Base-by-base conservation (phyloP, 2,113 vertebrate species). In the Clarias magur region DNA sequence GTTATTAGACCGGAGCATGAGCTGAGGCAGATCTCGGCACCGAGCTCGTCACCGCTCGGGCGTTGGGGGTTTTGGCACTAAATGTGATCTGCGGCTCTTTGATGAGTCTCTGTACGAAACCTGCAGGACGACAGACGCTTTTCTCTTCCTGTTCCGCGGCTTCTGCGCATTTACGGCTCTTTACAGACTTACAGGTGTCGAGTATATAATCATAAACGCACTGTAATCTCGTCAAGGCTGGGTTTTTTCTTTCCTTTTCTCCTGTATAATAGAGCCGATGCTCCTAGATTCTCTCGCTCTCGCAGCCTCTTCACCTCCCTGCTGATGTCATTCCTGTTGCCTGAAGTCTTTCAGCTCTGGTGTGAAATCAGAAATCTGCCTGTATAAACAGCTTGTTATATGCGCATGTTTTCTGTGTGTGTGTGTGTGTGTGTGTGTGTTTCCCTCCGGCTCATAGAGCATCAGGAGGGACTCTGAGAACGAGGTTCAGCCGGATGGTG, bases 381-480 rank as follows among this genome's bases (percentile, higher is more conserved):
- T 56, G 80, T 68, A 70, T 83, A 60, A 67, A 82, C 88, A 83
- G 84, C 84, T 86, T 80, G 76, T 59, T 59, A 59, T 80, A 2
- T 80, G 78, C 10, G 27, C 27, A 4, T 17, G 78, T 34, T 78
- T 23, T 53, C 42, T 76, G 75, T n/a, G 75, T 78, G 75, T 21
- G 68, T 4, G 38, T 72, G 76, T 30, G 53, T 57, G 76, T 79
- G 70, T 85, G 25, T 80, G 65, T 34, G 65, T 42, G 60, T 72
- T 72, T 56, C 53, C 75, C 34, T 83, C 53, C 23, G 16, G 65
- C 80, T 65, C 80, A 65, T 27, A 53, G 48, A 67, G 84, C 57
- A 73, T 75, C 84, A 73, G 79, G 57, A 80, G 68, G 70, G 78
- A 56, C 27, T 78, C 42, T 75, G 23, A 78, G 85, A 65, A 79